Evolutionary conservation across 2,797 vertebrate genomes (phyloP), one percentile per base, ranked within the genome.

Genomic region (Platalea minor): DNA sequence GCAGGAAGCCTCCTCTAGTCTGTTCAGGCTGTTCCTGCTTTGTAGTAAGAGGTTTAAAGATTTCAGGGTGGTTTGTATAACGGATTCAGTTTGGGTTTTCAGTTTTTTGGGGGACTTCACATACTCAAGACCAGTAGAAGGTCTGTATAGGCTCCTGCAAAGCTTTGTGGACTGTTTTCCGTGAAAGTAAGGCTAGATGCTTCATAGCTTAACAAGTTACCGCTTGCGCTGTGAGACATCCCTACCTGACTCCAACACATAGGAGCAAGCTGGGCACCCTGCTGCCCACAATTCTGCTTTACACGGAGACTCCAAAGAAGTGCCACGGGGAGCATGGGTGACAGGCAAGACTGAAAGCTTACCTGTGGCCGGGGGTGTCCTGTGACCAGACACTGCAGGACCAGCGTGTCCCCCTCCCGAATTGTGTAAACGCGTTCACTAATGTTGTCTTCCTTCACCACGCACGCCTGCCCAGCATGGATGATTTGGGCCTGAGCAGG

Each of bases 381-480:
- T 48, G 99, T 99, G 83, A 99, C 98, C 70, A 99, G 98, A 94
- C 99, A 99, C 97, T 99, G 99, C 87, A 99, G 98, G 75, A 99
- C 98, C 25, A 99, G 97, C 0, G 98, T 99, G 98, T 99, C 99
- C 54, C 99, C 99, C 95, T 99, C 99, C 61, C 99, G 99, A 98
- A 99, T 99, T 75, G 99, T 99, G 98, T 99, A 99, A 97, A 99
- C 99, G 0, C 99, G 98, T 96, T 99, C 99, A 6, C 99, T 99
- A 98, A 99, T 99, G 98, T 99, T 99, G 96, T 99, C 99, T 95
- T 99, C 99, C 95, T 99, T 99, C 95, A 99, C 99, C 97, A 99
- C 99, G 19, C 99, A 99, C 0, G 99, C 99, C 90, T 99, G 99
- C 59, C 99, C 99, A 6, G 99, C 99, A 73, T 99, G 99, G 94